Conservation (phyloP, 2,797 vertebrate species). For the Artibeus lituratus region DNA sequence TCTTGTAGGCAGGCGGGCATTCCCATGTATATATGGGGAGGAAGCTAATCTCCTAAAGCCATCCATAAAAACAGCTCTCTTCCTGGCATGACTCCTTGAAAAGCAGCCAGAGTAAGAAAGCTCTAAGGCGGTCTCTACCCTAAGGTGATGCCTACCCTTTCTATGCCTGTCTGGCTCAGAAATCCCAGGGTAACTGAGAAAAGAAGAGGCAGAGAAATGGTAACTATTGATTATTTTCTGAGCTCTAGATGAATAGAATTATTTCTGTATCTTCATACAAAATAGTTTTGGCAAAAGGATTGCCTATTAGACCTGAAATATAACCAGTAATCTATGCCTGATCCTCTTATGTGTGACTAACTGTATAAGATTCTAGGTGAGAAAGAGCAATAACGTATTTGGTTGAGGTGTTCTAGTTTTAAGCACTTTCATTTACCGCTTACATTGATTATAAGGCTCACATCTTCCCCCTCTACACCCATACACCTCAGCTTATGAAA, state of each 20-base stretch:
- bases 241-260: constrained; percentile 24
- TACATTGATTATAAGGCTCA: not conserved
- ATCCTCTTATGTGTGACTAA: not conserved
- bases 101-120: not conserved
- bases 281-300: constrained; percentile 25
- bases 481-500: not conserved
- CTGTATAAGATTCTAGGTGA: not conserved
- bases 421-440: not conserved
- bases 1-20: not conserved
- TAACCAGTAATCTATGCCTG: not conserved
- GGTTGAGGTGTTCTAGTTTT: not conserved
- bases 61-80: not conserved
- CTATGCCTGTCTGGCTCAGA: not conserved
- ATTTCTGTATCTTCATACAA: not conserved
- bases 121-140: not conserved
- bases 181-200: not conserved
- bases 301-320: not conserved
- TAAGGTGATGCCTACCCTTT: not conserved
- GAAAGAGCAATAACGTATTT: not conserved
- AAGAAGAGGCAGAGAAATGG: not conserved
- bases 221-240: constrained; percentile 8
- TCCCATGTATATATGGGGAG: not conserved
- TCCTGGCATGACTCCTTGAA: not conserved
- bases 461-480: not conserved
- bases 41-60: not conserved